These are phyloP conservation scores for Synanthedon formicaeformis DNA, from an alignment of 2,888 invertebrate genomes.

Conservation along the genomic window DNA sequence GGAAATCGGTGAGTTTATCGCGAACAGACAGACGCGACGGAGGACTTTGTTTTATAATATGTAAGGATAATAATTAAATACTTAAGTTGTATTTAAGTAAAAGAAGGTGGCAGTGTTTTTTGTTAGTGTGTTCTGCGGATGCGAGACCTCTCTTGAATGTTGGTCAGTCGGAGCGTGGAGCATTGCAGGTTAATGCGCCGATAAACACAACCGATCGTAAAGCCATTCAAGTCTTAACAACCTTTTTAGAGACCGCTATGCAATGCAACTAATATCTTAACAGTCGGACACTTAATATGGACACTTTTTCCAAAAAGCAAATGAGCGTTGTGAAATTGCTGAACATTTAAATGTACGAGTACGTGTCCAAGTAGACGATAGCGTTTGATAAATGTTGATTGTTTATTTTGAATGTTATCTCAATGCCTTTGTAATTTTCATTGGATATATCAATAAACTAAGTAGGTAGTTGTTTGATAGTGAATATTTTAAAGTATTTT, in stretches of 20 bases:
- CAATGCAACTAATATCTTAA: conserved; percentile 28
- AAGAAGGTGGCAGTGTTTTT: too few species aligned
- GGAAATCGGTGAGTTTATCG: too few species aligned
- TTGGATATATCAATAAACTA: too few species aligned
- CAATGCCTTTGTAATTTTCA: too few species aligned
- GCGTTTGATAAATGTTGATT: conserved; percentile 30
- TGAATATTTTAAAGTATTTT: too few species aligned
- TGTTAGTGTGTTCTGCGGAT: conserved; percentile 4
- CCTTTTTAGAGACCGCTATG: conserved; percentile 28
- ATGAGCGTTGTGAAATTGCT: conserved; percentile 47
- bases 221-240: conserved; percentile 34
- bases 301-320: conserved; percentile 36
- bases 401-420: conserved; percentile 10
- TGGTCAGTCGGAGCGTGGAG: conserved; percentile 22
- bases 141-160: conserved; percentile 21
- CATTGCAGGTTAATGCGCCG: conserved; percentile 35
- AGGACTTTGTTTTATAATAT: too few species aligned
- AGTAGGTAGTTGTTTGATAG: too few species aligned
- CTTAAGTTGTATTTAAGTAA: too few species aligned
- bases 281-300: conserved; percentile 29
- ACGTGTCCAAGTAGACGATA: conserved; percentile 35
- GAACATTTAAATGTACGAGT: conserved; percentile 26
- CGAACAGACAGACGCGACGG: too few species aligned
- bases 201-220: conserved; percentile 32
- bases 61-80: too few species aligned